A percentile compares a stretch with the other conserved stretches of the same genome.
Evolutionary conservation across 92 coral and sea anemone species (phyloP).

Genomic region (Actinostola sp.): DNA sequence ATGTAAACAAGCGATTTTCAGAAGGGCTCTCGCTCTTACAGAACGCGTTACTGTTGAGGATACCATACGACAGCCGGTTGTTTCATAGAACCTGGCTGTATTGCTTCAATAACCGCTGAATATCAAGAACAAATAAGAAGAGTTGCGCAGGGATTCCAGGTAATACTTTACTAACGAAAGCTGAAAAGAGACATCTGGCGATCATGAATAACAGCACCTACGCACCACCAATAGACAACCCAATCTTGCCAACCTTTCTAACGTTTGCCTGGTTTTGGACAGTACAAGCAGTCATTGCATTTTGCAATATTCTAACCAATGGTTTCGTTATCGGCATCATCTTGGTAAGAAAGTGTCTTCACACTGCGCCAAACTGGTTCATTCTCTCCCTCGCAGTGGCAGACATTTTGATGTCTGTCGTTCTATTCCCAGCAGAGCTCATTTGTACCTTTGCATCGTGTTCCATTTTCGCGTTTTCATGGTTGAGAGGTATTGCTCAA

Average conservation of each 20-base stretch:
- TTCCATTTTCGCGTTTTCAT: not conserved
- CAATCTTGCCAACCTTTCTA: not conserved
- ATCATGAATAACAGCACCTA: no score
- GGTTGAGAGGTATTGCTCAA: not conserved
- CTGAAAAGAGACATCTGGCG: no score
- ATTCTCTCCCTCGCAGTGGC: conserved; percentile 14
- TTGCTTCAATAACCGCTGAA: no score
- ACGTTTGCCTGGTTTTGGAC: conserved; percentile 15
- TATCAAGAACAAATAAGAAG: no score
- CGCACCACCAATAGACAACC: not conserved
- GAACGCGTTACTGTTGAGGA: no score
- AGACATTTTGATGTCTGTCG: conserved; percentile 23
- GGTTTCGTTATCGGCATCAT: conserved; percentile 18
- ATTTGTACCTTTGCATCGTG: not conserved
- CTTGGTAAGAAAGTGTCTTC: not conserved
- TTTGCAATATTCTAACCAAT: not conserved
- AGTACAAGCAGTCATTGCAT: not conserved
- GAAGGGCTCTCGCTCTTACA: no score
- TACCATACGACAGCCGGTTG: no score
- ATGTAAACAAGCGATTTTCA: no score
- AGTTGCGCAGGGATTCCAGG: no score
- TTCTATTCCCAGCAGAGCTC: conserved; percentile 2
- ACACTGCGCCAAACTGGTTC: conserved; percentile 23
- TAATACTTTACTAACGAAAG: no score
- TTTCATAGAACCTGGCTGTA: no score